phyloP scores from a whole-genome alignment of 1,140 invertebrate genomes.

The Globodera rostochiensis region DNA sequence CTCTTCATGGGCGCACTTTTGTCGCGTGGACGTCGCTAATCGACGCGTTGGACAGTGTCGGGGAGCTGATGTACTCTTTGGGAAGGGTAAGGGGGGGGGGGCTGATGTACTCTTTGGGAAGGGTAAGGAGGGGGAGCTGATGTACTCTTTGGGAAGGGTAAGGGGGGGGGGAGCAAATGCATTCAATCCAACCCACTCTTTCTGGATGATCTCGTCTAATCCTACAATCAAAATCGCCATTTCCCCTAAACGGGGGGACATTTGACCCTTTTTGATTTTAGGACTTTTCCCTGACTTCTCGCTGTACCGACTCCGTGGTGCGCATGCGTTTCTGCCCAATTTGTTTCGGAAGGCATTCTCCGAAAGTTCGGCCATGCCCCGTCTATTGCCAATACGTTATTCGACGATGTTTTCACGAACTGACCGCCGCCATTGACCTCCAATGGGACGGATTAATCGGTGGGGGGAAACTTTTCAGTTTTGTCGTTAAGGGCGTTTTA shows the following conservation, averaged over 20 bases:
- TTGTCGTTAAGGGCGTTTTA: too few relatives aligned
- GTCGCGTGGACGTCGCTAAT: conserved; percentile 16
- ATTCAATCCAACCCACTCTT: too few relatives aligned
- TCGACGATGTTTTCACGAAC: conserved; percentile 20
- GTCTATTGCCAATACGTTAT: conserved; percentile 11
- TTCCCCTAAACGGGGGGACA: too few relatives aligned
- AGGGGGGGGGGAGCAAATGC: too few relatives aligned
- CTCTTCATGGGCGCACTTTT: conserved; percentile 17
- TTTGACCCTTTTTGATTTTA: background rate
- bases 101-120: too few relatives aligned
- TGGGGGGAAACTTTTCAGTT: background rate
- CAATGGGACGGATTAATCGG: conserved; percentile 25
- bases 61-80: too few relatives aligned
- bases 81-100: too few relatives aligned
- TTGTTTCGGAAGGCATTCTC: conserved; percentile 9
- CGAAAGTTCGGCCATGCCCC: conserved; percentile 13
- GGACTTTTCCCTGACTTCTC: conserved; percentile 13
- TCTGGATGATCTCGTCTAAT: too few relatives aligned
- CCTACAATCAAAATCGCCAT: too few relatives aligned
- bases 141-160: conserved; percentile 13
- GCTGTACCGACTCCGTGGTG: background rate
- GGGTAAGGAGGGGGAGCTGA: too few relatives aligned
- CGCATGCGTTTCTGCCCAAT: conserved; percentile 19
- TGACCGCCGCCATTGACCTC: background rate
- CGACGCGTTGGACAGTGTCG: conserved; percentile 18